Percentiles rank a stretch among this genome's conserved stretches.
Conservation (phyloP, 2,888 invertebrate genomes). For the Amorpha juglandis region DNA sequence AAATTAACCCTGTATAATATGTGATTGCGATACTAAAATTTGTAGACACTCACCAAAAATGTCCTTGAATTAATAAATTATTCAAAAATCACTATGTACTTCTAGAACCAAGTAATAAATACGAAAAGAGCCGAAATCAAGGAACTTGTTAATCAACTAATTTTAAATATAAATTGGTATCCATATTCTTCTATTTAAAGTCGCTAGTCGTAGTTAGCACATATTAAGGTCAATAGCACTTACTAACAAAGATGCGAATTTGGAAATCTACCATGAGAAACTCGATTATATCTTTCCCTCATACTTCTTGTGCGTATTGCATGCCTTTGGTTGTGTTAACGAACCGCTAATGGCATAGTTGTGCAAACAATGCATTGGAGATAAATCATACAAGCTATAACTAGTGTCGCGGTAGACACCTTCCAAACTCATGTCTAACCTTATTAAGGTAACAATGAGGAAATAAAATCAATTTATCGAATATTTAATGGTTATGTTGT, state of each 20-base stretch:
- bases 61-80: too few species aligned
- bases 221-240: conserved; percentile 26
- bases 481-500: background rate
- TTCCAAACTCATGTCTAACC: background rate
- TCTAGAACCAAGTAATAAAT: too few species aligned
- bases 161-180: background rate
- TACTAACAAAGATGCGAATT: conserved; percentile 46
- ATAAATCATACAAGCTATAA: conserved; percentile 11
- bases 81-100: too few species aligned
- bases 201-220: background rate
- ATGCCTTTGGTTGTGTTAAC: conserved; percentile 23
- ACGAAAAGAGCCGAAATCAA: too few species aligned
- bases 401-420: conserved; percentile 15
- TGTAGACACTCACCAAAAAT: too few species aligned
- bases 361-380: conserved; percentile 18
- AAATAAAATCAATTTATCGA: background rate
- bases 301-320: conserved; percentile 27
- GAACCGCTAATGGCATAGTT: conserved; percentile 20
- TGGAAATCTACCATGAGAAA: conserved; percentile 38
- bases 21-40: too few species aligned
- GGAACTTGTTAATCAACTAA: too few species aligned
- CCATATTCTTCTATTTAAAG: background rate
- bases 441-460: conserved; percentile 5
- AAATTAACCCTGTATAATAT: too few species aligned
- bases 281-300: conserved; percentile 25